Base-by-base conservation (phyloP, 2,888 invertebrate genomes). In the Amphipoea lucens region DNA sequence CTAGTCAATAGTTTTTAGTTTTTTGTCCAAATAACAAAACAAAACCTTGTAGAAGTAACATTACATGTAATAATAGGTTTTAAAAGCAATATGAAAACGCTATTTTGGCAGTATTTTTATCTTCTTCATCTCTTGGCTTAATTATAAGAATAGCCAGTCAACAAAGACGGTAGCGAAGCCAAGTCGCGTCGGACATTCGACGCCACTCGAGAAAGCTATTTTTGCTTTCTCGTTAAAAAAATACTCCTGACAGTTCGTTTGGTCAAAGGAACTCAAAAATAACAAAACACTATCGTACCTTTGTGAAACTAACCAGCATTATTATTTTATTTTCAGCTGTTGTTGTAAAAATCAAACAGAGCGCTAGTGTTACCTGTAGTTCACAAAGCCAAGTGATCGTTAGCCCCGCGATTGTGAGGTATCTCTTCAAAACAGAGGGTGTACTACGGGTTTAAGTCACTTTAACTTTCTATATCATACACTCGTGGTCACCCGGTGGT, bases 311-410 rank as follows among this genome's bases (percentile, higher is more conserved):
- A 85, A 67, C 68, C 45, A 70, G 69, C 45, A 23, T 86, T 86
- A 72, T 85, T 87, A 83, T 87, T 80, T 83, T 80, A 69, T 85
- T 77, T 60, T 12, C 42, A 48, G 29, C n/a, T 65, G 57, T 76
- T 83, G 79, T 71, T 71, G 29, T 63, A 20, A 40, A 78, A 85
- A 85, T 80, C 87, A 87, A 85, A 83, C 45, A 67, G 29, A 66
- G 29, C 1, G 14, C 7, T 20, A 74, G 45, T 76, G 74, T 74
- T 60, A 83, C 84, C 74, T 71, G 51, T 20, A 42, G 29, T 66
- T 48, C 71, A 80, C 88, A 89, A 89, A 88, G 86, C 74, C 69
- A 20, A 87, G 85, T 80, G 89, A 89, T 88, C 84, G 89, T 88
- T 88, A 88, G 88, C 72, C 36, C 4, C 71, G 78, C 81, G 77